Evolutionary conservation across 1,140 invertebrate species (phyloP).

Genomic region (Venustaconcha ellipsiformis): DNA sequence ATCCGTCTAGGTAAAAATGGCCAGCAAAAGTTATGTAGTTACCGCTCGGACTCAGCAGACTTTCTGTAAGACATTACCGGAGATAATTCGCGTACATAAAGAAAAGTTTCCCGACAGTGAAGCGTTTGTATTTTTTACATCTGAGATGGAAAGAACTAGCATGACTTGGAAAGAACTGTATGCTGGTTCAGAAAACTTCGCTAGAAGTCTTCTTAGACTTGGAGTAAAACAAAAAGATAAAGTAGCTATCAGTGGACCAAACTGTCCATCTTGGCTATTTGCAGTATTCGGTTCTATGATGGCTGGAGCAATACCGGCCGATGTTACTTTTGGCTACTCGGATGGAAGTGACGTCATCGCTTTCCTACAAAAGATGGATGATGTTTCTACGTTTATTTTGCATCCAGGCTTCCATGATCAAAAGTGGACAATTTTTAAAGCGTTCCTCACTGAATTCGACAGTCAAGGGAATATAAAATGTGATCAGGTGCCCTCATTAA

Average conservation of each 20-base stretch:
- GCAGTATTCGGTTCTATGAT: conserved; percentile 17
- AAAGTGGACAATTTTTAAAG: conserved; percentile 13
- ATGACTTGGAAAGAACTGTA: too few relatives aligned
- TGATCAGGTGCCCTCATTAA: background rate
- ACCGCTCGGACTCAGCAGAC: too few relatives aligned
- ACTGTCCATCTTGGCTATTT: conserved; percentile 16
- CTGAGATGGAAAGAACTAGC: too few relatives aligned
- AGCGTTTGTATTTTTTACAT: too few relatives aligned
- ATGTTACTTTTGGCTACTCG: conserved; percentile 6
- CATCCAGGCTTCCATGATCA: conserved; percentile 8
- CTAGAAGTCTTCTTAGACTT: too few relatives aligned
- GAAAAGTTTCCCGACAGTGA: too few relatives aligned
- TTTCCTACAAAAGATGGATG: background rate
- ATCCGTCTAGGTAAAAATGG: too few relatives aligned
- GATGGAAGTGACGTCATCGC: conserved; percentile 23
- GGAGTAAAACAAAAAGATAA: too few relatives aligned
- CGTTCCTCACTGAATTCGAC: conserved; percentile 3
- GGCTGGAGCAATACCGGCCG: conserved; percentile 1
- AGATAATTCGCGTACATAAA: too few relatives aligned
- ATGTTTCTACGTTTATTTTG: conserved; percentile 2
- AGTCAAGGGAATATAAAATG: background rate
- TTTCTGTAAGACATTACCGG: too few relatives aligned
- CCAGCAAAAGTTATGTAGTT: too few relatives aligned
- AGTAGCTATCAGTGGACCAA: background rate
- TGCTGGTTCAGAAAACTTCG: too few relatives aligned